phyloP scores from a whole-genome alignment of 2,888 invertebrate genomes.

The Drosophila tripunctata region DNA sequence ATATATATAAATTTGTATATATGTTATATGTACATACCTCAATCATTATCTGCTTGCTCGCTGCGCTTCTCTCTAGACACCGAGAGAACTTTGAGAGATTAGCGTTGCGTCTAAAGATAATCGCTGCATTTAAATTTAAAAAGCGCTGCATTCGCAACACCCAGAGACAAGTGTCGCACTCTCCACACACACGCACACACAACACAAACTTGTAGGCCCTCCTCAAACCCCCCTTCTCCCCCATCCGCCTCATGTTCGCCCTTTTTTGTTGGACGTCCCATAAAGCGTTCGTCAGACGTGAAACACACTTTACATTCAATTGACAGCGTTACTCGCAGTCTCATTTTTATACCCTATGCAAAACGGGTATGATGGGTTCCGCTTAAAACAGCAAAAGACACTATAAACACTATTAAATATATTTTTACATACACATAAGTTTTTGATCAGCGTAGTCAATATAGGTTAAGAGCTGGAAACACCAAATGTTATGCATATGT shows the following conservation, averaged over 20 bases:
- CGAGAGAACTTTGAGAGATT: conserved; percentile 14
- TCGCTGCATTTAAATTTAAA: conserved; percentile 36
- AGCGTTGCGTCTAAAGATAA: conserved; percentile 42
- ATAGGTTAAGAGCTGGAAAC: no score
- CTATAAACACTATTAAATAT: no score
- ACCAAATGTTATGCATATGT: no score
- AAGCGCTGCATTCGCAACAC: conserved; percentile 43
- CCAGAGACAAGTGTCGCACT: conserved; percentile 39
- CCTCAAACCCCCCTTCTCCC: not conserved
- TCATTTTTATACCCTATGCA: not conserved
- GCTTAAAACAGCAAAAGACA: no score
- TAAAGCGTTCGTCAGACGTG: conserved; percentile 10
- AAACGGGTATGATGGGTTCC: not conserved
- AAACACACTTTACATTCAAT: conserved; percentile 56
- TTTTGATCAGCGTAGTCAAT: no score
- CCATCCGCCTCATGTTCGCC: not conserved
- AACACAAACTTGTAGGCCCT: not conserved
- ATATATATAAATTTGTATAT: no score
- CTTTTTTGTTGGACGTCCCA: not conserved
- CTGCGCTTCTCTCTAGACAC: not conserved
- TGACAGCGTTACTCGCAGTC: conserved; percentile 40
- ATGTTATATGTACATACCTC: no score
- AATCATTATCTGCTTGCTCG: no score
- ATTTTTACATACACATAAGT: no score
- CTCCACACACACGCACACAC: not conserved